Evolutionary conservation across 2,888 invertebrate genomes (phyloP).

Genomic region (Drosophila falleni): DNA sequence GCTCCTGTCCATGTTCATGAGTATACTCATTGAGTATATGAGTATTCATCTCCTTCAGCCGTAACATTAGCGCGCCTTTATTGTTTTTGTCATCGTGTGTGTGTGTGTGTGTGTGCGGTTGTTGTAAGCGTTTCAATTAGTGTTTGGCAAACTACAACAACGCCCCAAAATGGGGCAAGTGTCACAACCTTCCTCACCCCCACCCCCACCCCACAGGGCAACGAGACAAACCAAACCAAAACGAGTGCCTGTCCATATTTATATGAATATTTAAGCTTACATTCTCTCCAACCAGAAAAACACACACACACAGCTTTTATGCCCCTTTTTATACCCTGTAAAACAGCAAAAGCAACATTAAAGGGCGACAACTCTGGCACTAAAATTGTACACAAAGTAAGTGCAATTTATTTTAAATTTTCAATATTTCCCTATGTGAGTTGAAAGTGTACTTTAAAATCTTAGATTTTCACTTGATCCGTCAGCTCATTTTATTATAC

Average conservation of each 20-base stretch:
- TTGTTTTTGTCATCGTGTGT: constrained; percentile 27
- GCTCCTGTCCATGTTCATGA: constrained; percentile 18
- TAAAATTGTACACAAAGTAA: constrained; percentile 7
- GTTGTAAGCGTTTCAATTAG: constrained; percentile 75
- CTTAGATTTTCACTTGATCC: not conserved
- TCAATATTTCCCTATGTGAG: not conserved
- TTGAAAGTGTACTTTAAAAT: not conserved
- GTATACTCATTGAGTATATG: constrained; percentile 12
- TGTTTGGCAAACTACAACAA: constrained; percentile 58
- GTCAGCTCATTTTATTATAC: not conserved
- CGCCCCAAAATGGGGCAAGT: constrained; percentile 25
- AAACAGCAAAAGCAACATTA: constrained; percentile 7
- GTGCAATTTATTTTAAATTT: not conserved
- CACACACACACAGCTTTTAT: constrained; percentile 24
- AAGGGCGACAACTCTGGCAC: constrained; percentile 1
- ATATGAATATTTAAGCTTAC: constrained; percentile 52
- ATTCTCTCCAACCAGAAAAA: not conserved
- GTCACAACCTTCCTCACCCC: constrained; percentile 43
- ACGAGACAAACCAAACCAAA: constrained; percentile 18
- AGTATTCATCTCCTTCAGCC: constrained; percentile 53
- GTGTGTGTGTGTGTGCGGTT: constrained; percentile 13
- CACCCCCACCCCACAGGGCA: constrained; percentile 25
- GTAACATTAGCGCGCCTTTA: constrained; percentile 54
- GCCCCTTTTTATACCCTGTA: constrained; percentile 18
- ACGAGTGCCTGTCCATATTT: constrained; percentile 38